Conservation (phyloP, 2,797 vertebrate genomes). For the Protonibea diacanthus region DNA sequence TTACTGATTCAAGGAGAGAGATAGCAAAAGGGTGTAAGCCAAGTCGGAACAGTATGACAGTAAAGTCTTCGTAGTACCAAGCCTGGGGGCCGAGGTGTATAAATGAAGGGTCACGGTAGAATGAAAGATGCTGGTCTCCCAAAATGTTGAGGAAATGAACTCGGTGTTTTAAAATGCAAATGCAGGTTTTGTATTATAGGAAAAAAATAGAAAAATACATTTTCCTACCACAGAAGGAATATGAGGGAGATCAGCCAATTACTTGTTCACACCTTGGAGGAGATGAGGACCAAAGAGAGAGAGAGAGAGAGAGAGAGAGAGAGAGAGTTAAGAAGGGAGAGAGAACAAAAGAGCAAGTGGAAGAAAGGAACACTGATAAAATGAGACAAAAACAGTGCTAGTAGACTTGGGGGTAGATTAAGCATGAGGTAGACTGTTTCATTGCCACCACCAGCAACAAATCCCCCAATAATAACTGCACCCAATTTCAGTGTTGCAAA, state of each 20-base stretch:
- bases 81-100: neutral
- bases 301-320: neutral
- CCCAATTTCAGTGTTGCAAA: conserved; percentile 75
- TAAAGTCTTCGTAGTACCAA: conserved; percentile 4
- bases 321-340: conserved; percentile 1
- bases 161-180: conserved; percentile 46
- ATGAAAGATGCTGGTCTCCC: neutral
- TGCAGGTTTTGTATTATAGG: conserved; percentile 25
- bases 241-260: conserved; percentile 64
- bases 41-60: neutral
- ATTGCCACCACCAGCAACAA: conserved; percentile 72
- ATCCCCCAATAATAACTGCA: conserved; percentile 81
- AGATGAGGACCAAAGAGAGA: conserved; percentile 42
- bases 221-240: conserved; percentile 58
- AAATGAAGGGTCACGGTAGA: neutral
- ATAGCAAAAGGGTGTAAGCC: neutral
- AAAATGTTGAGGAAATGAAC: conserved; percentile 5
- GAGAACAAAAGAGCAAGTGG: conserved; percentile 31
- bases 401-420: conserved; percentile 75
- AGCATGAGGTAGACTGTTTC: conserved; percentile 70
- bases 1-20: conserved; percentile 18
- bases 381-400: conserved; percentile 58
- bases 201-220: conserved; percentile 35
- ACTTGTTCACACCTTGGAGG: conserved; percentile 64
- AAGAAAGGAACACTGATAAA: conserved; percentile 58